Conservation (phyloP, 2,888 invertebrate species). For the Saturnia pavonia region DNA sequence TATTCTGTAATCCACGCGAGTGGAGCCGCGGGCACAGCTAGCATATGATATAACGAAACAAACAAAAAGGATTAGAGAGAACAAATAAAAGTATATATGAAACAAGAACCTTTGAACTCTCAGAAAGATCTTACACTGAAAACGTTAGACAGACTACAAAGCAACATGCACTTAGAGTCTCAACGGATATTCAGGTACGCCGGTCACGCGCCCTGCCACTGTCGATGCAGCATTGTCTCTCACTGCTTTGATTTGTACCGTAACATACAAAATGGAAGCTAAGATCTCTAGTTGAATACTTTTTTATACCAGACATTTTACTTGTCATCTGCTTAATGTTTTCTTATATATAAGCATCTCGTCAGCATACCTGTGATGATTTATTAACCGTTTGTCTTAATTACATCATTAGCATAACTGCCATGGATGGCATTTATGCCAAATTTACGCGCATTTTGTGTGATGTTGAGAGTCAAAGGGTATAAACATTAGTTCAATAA, state of each 20-base stretch:
- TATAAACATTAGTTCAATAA: no score
- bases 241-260: constrained; percentile 13
- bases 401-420: no score
- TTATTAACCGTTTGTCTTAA: no score
- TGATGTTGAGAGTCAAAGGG: no score
- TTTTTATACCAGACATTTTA: neutral
- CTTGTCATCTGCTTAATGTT: neutral
- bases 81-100: neutral
- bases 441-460: no score
- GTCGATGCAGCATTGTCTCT: constrained; percentile 18
- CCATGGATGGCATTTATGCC: no score
- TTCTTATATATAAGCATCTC: neutral
- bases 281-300: neutral
- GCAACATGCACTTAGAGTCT: neutral
- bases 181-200: constrained; percentile 5
- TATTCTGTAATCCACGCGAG: no score
- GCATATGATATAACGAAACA: neutral
- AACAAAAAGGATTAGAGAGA: neutral
- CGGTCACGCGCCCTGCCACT: constrained; percentile 12
- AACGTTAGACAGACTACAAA: constrained; percentile 1
- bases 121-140: neutral
- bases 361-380: no score
- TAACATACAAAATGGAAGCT: neutral
- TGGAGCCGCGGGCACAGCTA: no score
- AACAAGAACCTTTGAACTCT: neutral